phyloP scores from a whole-genome alignment of 2,113 vertebrate species.

The Dicaeum eximium region DNA sequence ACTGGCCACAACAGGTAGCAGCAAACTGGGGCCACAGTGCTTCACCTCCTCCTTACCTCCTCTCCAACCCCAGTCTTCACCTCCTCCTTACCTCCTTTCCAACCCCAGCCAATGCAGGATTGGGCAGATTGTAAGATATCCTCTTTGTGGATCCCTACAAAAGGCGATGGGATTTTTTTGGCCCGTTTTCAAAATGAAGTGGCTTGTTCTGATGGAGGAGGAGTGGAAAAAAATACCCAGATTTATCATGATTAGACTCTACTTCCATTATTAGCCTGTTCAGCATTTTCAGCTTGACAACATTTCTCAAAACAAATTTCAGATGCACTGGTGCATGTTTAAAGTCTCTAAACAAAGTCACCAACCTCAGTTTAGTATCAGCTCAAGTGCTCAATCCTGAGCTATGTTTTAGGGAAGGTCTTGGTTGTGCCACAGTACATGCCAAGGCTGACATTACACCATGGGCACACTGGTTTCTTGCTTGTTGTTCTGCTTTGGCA shows the following conservation, averaged over 20 bases:
- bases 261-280: not conserved
- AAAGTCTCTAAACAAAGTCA: not conserved
- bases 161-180: not conserved
- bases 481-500: not conserved
- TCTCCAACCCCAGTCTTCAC: not conserved
- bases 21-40: fast-evolving
- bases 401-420: not conserved
- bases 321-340: not conserved
- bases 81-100: not conserved
- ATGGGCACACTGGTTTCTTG: not conserved
- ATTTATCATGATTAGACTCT: not conserved
- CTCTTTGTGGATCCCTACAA: not conserved
- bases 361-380: not conserved
- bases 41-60: not conserved
- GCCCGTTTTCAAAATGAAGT: not conserved
- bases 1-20: not conserved
- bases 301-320: not conserved
- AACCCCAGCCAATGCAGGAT: not conserved
- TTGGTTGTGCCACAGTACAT: not conserved
- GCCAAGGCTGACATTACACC: not conserved
- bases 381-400: not conserved
- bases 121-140: not conserved
- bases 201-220: not conserved
- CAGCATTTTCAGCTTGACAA: not conserved
- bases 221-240: not conserved